Evolutionary conservation across 2,888 invertebrate species (phyloP).

Genomic region (Ganaspis brasiliensis): DNA sequence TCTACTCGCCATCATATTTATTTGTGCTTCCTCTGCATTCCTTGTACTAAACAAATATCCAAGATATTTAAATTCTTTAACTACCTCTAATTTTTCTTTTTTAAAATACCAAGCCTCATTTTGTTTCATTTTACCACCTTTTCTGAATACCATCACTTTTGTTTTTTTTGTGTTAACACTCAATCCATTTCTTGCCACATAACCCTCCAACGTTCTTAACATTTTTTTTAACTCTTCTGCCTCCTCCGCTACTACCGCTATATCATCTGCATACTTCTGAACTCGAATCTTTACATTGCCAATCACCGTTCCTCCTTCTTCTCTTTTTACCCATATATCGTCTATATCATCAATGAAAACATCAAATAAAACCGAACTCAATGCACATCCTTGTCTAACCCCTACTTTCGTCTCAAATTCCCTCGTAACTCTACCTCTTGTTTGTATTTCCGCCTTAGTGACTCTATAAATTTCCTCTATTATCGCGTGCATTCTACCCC

Average conservation of each 20-base stretch:
- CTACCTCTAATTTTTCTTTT: not conserved
- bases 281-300: not conserved
- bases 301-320: not conserved
- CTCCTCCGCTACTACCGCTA: not conserved
- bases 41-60: not conserved
- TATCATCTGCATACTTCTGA: not conserved
- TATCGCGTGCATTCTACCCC: constrained; percentile 27
- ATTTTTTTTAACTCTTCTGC: constrained; percentile 18
- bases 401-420: too few species aligned
- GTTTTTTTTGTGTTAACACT: not conserved
- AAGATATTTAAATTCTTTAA: not conserved
- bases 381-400: too few species aligned
- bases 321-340: too few species aligned
- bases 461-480: constrained; percentile 46
- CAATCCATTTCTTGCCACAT: not conserved
- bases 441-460: not conserved
- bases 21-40: not conserved
- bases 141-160: constrained; percentile 8
- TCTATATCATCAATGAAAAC: too few species aligned
- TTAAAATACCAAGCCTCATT: not conserved
- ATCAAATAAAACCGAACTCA: too few species aligned
- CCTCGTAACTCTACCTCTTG: too few species aligned
- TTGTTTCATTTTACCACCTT: not conserved
- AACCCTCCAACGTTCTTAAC: not conserved
- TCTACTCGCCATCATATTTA: not conserved